These are phyloP conservation scores for Illadopsis cleaveri DNA, from an alignment of 2,113 vertebrate species.

Conservation along the genomic window DNA sequence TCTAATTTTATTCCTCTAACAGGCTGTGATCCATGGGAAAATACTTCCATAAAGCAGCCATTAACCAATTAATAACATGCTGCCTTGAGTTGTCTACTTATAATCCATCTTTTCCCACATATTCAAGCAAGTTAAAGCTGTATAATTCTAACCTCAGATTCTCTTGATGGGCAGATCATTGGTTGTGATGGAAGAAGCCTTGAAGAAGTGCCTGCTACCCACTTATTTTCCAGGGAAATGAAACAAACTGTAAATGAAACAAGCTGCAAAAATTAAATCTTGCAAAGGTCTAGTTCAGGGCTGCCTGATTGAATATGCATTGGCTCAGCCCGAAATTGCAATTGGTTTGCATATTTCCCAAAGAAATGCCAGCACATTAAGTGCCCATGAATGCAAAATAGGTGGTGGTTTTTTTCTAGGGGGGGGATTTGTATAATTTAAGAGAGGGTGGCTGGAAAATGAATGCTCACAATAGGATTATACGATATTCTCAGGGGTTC, in stretches of 20 bases:
- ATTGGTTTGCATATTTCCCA: slow-evolving; percentile 49
- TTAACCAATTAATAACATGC: slow-evolving; percentile 60
- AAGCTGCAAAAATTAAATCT: slow-evolving; percentile 14
- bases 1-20: slow-evolving; percentile 5
- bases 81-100: not conserved
- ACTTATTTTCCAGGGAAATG: slow-evolving; percentile 59
- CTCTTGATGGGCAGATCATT: slow-evolving; percentile 6
- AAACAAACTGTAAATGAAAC: slow-evolving; percentile 33
- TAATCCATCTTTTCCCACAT: slow-evolving; percentile 26
- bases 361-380: slow-evolving; percentile 24
- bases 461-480: slow-evolving; percentile 55
- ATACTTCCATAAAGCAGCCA: slow-evolving; percentile 36
- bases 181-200: slow-evolving; percentile 12
- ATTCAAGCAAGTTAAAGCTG: not conserved
- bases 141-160: slow-evolving; percentile 19
- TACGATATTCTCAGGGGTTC: slow-evolving; percentile 58
- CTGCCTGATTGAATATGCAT: not conserved
- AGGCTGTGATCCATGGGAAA: slow-evolving; percentile 44
- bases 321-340: slow-evolving; percentile 5
- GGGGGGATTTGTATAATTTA: slow-evolving; percentile 31
- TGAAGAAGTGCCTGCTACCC: slow-evolving; percentile 17
- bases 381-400: slow-evolving; percentile 49
- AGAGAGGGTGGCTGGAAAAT: slow-evolving; percentile 47
- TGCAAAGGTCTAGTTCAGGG: slow-evolving; percentile 2
- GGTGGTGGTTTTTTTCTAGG: not conserved